These are phyloP conservation scores for Agrotis clavis DNA, from an alignment of 2,888 invertebrate species.

Conservation along the genomic window DNA sequence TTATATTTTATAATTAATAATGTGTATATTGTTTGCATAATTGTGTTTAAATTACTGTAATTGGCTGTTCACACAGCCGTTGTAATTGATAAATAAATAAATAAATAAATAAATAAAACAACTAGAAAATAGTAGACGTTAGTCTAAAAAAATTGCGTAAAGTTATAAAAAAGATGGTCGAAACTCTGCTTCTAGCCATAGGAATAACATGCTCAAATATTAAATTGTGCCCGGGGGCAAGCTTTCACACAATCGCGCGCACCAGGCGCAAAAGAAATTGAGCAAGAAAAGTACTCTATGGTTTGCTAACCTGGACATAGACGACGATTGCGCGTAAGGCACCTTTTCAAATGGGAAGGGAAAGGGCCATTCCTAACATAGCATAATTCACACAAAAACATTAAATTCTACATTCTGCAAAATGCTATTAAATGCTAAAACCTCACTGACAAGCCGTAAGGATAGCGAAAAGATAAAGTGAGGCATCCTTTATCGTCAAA, in stretches of 20 bases:
- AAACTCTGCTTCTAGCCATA: background rate
- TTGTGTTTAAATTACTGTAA: too few species aligned
- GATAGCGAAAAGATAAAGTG: constrained; percentile 9
- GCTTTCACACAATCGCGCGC: background rate
- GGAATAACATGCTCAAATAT: constrained; percentile 2
- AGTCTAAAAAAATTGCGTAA: background rate
- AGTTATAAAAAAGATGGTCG: background rate
- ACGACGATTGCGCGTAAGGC: constrained; percentile 30
- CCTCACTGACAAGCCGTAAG: background rate
- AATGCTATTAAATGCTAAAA: constrained; percentile 36
- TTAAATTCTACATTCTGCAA: constrained; percentile 6
- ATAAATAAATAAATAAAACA: too few species aligned
- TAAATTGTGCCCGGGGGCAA: background rate
- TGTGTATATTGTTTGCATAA: too few species aligned
- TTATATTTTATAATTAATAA: too few species aligned
- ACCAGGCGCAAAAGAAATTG: constrained; percentile 5
- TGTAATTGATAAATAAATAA: too few species aligned
- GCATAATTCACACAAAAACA: background rate
- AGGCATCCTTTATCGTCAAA: background rate
- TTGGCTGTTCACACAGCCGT: too few species aligned
- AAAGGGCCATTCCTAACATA: constrained; percentile 26
- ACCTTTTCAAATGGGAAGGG: background rate
- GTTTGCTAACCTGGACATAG: constrained; percentile 6
- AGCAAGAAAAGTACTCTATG: constrained; percentile 7
- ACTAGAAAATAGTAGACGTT: background rate